Evolutionary conservation across 2,113 vertebrate genomes (phyloP).

Genomic region (Pelusios castaneus): DNA sequence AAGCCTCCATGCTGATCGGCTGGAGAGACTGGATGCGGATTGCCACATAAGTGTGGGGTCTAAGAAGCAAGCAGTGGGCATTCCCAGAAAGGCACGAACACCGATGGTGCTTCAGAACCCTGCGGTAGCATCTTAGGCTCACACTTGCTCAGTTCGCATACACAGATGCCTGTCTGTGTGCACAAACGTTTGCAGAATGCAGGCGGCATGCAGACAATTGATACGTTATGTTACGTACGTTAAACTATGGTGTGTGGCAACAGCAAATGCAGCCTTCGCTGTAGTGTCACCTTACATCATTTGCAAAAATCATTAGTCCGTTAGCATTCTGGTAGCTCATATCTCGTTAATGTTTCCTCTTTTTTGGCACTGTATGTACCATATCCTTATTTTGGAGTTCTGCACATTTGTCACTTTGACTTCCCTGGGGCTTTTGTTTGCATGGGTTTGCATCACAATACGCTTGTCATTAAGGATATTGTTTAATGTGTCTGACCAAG

Average conservation of each 20-base stretch:
- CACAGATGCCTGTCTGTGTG: background rate
- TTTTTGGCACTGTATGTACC: background rate
- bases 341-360: background rate
- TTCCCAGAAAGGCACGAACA: background rate
- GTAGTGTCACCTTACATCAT: rapidly evolving
- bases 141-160: rapidly evolving
- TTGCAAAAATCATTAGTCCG: rapidly evolving
- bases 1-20: background rate
- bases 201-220: background rate
- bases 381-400: background rate
- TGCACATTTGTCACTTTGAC: background rate
- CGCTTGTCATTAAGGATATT: background rate
- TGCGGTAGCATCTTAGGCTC: rapidly evolving
- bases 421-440: background rate
- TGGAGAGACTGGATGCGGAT: background rate
- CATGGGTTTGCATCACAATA: background rate
- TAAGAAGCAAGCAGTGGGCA: background rate
- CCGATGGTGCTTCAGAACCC: rapidly evolving
- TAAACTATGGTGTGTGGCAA: background rate
- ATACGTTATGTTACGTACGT: no score
- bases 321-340: background rate
- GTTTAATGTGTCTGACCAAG: no score
- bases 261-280: background rate
- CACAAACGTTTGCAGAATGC: background rate
- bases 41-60: background rate